A percentile compares a stretch with the other conserved stretches of the same genome.
These are phyloP conservation scores for Drosophila imparisetae DNA, from an alignment of 2,888 invertebrate genomes.

Conservation along the genomic window DNA sequence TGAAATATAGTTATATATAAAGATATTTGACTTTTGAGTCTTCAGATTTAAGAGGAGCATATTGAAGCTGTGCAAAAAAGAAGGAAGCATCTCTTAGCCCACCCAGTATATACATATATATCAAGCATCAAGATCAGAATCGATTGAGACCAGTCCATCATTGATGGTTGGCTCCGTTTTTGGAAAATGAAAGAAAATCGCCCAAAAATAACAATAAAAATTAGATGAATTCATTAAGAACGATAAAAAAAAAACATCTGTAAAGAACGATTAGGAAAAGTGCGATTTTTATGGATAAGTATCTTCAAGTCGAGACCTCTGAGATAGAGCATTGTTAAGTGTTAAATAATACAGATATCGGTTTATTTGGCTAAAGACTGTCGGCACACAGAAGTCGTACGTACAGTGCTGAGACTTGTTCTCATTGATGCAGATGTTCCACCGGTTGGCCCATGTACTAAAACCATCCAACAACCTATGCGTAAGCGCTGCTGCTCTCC, in stretches of 20 bases:
- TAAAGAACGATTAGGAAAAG: not conserved
- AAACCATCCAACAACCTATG: too few species aligned
- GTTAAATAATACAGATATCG: not conserved
- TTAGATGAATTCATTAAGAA: not conserved
- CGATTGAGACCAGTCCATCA: not conserved
- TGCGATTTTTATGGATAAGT: not conserved
- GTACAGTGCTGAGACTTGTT: too few species aligned
- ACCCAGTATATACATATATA: fast-evolving
- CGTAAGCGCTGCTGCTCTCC: too few species aligned
- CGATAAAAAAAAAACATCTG: too few species aligned
- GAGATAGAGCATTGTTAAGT: not conserved
- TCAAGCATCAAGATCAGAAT: not conserved
- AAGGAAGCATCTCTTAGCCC: not conserved
- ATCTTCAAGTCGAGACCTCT: not conserved
- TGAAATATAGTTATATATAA: not conserved
- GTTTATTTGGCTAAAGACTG: too few species aligned
- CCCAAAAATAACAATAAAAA: not conserved
- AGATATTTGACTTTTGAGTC: not conserved
- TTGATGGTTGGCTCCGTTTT: too few species aligned
- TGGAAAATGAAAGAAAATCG: not conserved
- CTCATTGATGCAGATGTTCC: too few species aligned
- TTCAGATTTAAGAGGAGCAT: too few species aligned
- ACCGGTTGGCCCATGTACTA: too few species aligned
- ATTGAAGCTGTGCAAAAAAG: not conserved
- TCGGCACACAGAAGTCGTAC: too few species aligned